phyloP scores from a whole-genome alignment of 2,888 invertebrate genomes.

The Agrotis segetum region DNA sequence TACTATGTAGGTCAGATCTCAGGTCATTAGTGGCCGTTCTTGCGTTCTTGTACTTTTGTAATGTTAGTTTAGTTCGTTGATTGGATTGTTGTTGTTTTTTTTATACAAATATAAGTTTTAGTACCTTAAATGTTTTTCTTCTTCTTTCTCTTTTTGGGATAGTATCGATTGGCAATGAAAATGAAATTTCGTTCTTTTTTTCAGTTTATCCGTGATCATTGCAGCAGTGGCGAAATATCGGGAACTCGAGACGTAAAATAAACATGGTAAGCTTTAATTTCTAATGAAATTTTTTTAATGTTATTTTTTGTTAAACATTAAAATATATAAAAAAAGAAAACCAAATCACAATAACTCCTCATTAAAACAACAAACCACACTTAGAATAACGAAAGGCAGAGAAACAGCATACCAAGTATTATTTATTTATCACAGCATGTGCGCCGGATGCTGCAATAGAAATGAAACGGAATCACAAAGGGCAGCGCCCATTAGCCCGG shows the following conservation, averaged over 20 bases:
- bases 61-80: conserved; percentile 27
- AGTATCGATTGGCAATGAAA: too few relatives aligned
- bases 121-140: background rate
- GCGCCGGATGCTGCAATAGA: conserved; percentile 57
- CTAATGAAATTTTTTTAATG: too few relatives aligned
- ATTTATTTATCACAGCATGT: conserved; percentile 54
- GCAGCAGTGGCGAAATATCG: too few relatives aligned
- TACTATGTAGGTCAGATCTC: conserved; percentile 67
- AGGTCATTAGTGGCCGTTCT: conserved; percentile 50
- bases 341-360: background rate
- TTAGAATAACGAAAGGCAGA: conserved; percentile 8
- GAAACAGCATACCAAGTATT: conserved; percentile 36
- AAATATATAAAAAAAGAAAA: background rate
- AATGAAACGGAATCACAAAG: conserved; percentile 65
- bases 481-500: conserved; percentile 72
- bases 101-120: too few relatives aligned
- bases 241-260: too few relatives aligned
- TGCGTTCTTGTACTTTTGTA: conserved; percentile 33
- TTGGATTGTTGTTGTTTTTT: conserved; percentile 2
- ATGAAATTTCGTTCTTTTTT: too few relatives aligned
- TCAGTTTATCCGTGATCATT: too few relatives aligned
- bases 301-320: too few relatives aligned
- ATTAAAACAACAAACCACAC: conserved; percentile 1
- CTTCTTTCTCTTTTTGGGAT: too few relatives aligned
- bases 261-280: too few relatives aligned